A percentile compares a stretch with the other conserved stretches of the same genome.
Evolutionary conservation across 2,113 vertebrate species (phyloP).

Genomic region (Conger conger): DNA sequence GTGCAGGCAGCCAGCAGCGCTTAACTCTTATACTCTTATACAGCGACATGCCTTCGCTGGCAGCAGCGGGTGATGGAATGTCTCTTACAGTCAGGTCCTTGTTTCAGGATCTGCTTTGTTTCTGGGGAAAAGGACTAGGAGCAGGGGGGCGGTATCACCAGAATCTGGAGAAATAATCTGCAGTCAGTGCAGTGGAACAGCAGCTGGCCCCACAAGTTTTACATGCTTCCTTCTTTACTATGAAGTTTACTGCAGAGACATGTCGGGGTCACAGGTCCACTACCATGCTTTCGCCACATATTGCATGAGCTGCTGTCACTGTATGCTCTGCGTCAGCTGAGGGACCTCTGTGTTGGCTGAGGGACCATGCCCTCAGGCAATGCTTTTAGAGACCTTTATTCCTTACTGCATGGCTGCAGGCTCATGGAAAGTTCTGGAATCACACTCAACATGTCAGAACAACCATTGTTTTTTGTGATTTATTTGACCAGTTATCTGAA

Average conservation of each 20-base stretch:
- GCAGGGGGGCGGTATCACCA: neutral
- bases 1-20: neutral
- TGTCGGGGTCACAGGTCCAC: neutral
- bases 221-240: constrained; percentile 3
- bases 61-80: neutral
- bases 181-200: constrained; percentile 34
- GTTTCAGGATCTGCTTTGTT: constrained; percentile 21
- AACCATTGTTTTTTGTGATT: neutral
- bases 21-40: neutral
- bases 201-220: constrained; percentile 35
- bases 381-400: neutral
- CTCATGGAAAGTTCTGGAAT: neutral
- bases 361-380: neutral
- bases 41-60: neutral
- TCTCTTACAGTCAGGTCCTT: constrained; percentile 27
- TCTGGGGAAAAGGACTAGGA: neutral
- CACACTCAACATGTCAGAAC: neutral
- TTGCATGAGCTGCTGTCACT: neutral
- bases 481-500: neutral
- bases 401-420: neutral
- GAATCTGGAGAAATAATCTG: constrained; percentile 58
- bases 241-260: neutral
- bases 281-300: neutral
- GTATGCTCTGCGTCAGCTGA: neutral
- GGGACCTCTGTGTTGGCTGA: neutral